These are phyloP conservation scores for Nycticorax nycticorax DNA, from an alignment of 2,113 vertebrate species.

Conservation along the genomic window DNA sequence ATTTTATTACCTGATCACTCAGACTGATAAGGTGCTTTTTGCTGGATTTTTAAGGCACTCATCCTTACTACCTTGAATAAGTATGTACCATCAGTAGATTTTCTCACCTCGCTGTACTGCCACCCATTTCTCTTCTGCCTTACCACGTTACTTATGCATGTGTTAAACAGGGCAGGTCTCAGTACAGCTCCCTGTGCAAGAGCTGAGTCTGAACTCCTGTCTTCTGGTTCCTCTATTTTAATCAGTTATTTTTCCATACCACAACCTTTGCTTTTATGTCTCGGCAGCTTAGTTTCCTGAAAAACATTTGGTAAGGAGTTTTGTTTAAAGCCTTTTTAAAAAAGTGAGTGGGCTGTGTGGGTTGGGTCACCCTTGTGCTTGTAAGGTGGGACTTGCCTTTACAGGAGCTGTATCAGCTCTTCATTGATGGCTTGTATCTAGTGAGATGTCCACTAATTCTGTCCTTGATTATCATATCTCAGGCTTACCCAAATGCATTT, in stretches of 20 bases:
- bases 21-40: not conserved
- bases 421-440: not conserved
- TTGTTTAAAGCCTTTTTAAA: not conserved
- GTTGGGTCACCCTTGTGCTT: not conserved
- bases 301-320: not conserved
- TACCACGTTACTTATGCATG: not conserved
- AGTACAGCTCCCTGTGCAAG: not conserved
- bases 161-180: not conserved
- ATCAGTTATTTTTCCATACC: not conserved
- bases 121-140: not conserved
- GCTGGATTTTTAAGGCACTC: not conserved
- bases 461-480: not conserved
- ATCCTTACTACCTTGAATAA: not conserved
- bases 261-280: not conserved
- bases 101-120: not conserved
- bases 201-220: not conserved
- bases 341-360: not conserved
- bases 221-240: not conserved
- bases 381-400: not conserved
- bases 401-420: not conserved
- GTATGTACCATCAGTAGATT: not conserved
- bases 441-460: not conserved
- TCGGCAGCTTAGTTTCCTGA: not conserved
- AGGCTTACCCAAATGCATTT: not conserved
- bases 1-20: not conserved